A percentile compares a stretch with the other conserved stretches of the same genome.
phyloP scores from a whole-genome alignment of 35 echinoderm and acorn worm species.

The Eucidaris tribuloides region DNA sequence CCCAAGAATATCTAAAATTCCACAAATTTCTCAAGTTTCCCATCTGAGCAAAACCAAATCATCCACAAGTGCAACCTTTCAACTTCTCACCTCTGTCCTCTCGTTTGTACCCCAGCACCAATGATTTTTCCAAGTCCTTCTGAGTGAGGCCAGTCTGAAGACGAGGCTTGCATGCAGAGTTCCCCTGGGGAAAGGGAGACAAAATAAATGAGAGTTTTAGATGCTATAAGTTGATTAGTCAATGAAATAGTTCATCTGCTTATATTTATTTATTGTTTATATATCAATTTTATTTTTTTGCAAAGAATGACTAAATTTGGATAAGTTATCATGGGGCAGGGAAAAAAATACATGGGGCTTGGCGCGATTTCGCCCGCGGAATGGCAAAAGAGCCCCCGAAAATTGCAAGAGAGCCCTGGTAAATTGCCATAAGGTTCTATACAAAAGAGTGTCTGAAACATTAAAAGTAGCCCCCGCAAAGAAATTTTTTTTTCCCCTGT shows the following conservation, averaged over 20 bases:
- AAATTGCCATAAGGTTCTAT: no score
- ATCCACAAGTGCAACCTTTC: neutral
- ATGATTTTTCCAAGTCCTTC: neutral
- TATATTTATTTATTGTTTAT: neutral
- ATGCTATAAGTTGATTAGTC: neutral
- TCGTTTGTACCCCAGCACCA: neutral
- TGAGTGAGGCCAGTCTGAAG: neutral
- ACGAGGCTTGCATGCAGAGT: neutral
- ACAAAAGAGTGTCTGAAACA: no score
- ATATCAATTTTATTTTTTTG: neutral
- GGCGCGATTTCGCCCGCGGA: no score
- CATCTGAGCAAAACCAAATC: neutral
- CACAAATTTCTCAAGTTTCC: neutral
- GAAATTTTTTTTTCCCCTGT: no score
- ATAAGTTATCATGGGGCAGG: no score
- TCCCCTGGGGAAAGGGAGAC: neutral
- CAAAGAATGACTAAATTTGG: neutral
- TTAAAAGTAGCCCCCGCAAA: no score
- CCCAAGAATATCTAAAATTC: no score
- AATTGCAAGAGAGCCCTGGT: no score
- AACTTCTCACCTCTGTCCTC: neutral
- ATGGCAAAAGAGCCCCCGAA: no score
- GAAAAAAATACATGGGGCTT: no score
- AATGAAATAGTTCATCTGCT: neutral
- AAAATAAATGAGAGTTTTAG: neutral